Conservation (phyloP, 2,888 invertebrate species). For the Iselma pallidipennis region DNA sequence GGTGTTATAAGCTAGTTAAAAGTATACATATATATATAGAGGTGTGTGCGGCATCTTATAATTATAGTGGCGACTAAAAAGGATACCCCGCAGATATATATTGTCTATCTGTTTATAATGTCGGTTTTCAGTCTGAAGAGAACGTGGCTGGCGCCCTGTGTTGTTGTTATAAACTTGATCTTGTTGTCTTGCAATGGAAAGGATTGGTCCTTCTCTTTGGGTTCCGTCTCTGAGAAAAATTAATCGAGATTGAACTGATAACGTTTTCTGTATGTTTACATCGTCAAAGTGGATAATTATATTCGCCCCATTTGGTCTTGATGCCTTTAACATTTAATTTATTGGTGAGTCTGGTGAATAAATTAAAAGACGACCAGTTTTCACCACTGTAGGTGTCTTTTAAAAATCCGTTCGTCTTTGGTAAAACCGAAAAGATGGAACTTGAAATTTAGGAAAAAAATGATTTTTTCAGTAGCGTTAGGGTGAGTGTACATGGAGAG, state of each 20-base stretch:
- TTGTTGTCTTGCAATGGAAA: background rate
- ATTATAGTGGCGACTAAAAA: slow-evolving; percentile 15
- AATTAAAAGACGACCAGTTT: background rate
- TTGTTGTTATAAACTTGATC: background rate
- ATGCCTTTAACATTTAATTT: slow-evolving; percentile 1
- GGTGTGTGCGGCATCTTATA: slow-evolving; percentile 12
- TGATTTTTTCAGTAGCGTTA: too few relatives aligned
- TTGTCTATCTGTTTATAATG: background rate
- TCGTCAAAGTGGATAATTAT: slow-evolving; percentile 38
- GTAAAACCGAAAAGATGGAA: too few relatives aligned
- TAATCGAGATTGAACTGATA: slow-evolving; percentile 37
- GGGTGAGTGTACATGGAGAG: too few relatives aligned
- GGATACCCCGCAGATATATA: slow-evolving; percentile 21
- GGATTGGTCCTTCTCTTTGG: background rate
- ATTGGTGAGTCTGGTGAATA: background rate
- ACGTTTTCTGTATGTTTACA: slow-evolving; percentile 33
- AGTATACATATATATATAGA: background rate
- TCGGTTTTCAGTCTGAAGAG: background rate
- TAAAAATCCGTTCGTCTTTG: too few relatives aligned
- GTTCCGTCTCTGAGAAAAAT: slow-evolving; percentile 25
- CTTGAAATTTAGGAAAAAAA: too few relatives aligned
- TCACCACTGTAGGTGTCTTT: too few relatives aligned
- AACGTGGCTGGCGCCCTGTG: slow-evolving; percentile 27
- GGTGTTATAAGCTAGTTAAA: slow-evolving; percentile 28
- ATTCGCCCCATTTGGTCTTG: slow-evolving; percentile 15